Evolutionary conservation across 2,888 invertebrate genomes (phyloP).

Genomic region (Scrobipalpa costella): DNA sequence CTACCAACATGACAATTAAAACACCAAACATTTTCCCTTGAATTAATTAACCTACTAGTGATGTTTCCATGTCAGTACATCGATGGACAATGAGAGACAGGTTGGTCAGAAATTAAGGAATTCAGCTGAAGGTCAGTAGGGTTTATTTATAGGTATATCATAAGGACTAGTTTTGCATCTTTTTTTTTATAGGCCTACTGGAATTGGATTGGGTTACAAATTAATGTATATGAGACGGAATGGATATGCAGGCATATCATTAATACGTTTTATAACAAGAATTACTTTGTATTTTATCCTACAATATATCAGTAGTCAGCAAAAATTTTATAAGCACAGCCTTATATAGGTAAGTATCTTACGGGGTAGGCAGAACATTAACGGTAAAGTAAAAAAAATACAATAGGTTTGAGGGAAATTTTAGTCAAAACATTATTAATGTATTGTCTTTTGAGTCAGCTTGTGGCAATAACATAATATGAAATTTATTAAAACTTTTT

Average conservation of each 20-base stretch:
- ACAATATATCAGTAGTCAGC: no score
- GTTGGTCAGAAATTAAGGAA: background rate
- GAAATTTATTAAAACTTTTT: no score
- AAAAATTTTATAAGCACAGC: no score
- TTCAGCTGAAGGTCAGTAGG: background rate
- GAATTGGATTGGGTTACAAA: background rate
- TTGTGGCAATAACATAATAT: no score
- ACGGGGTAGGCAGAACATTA: no score
- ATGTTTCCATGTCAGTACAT: background rate
- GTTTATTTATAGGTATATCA: constrained; percentile 3
- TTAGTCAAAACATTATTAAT: no score
- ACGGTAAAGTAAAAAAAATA: no score
- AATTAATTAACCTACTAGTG: background rate
- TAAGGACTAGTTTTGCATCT: constrained; percentile 1
- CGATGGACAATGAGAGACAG: constrained; percentile 6
- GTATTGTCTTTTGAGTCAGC: no score
- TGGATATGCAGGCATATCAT: background rate
- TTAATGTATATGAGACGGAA: no score
- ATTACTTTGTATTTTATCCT: no score
- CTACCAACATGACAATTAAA: constrained; percentile 34
- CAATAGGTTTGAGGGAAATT: no score
- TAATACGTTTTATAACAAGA: background rate
- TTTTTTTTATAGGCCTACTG: background rate
- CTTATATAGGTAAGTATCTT: no score
- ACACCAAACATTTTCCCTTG: constrained; percentile 24